phyloP scores from a whole-genome alignment of 2,113 vertebrate species.

The Montifringilla adamsi region DNA sequence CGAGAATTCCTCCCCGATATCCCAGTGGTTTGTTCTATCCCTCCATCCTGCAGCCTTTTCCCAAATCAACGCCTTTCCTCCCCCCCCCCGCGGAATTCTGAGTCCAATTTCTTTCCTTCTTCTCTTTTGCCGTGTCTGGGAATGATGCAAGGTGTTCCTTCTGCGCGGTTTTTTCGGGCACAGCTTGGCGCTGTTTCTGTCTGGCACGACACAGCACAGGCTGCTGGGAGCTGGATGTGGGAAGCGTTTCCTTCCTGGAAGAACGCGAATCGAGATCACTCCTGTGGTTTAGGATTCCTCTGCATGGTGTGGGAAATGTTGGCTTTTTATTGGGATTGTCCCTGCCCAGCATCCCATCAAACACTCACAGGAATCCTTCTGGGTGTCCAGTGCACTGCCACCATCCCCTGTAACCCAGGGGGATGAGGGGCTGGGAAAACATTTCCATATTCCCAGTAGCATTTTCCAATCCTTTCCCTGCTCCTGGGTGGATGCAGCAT shows the following conservation, averaged over 20 bases:
- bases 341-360: neutral
- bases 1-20: too few relatives aligned
- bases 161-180: slow-evolving; percentile 5
- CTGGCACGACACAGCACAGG: slow-evolving; percentile 18
- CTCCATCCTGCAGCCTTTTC: neutral
- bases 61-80: neutral
- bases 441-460: neutral
- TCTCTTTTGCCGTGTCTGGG: neutral
- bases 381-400: too few relatives aligned
- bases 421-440: rapidly evolving
- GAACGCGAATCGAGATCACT: neutral
- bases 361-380: neutral
- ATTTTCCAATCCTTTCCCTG: neutral
- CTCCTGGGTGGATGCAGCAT: neutral
- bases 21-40: neutral
- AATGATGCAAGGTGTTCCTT: slow-evolving; percentile 45
- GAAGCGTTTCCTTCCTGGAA: neutral
- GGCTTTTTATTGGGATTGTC: neutral
- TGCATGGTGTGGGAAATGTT: rapidly evolving
- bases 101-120: neutral
- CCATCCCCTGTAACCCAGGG: too few relatives aligned
- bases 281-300: neutral
- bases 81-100: neutral
- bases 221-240: neutral
- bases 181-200: slow-evolving; percentile 41